These are phyloP conservation scores for Gasterosteus nipponicus DNA, from an alignment of 2,113 vertebrate genomes.

Conservation along the genomic window DNA sequence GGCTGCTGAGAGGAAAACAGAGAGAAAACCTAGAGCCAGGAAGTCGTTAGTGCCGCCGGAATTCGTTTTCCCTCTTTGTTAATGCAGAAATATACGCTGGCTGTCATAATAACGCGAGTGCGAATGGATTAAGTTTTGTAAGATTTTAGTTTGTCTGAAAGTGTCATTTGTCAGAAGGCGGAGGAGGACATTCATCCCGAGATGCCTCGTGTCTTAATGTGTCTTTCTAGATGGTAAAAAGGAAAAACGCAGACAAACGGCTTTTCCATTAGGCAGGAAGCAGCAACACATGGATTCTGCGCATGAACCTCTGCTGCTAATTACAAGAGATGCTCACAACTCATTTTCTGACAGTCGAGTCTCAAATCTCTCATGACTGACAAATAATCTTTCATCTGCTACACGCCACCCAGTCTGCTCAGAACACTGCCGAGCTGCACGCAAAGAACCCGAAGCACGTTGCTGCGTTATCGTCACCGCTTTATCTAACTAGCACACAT, in stretches of 20 bases:
- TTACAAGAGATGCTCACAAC: not conserved
- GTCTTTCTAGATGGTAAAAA: not conserved
- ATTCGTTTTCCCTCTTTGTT: slow-evolving; percentile 17
- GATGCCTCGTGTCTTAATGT: not conserved
- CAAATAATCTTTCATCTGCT: not conserved
- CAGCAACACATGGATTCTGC: not conserved
- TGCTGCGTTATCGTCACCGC: not conserved
- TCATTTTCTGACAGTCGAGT: not conserved
- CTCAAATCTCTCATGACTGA: not conserved
- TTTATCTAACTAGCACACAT: not conserved
- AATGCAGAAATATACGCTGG: slow-evolving; percentile 24
- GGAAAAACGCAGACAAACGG: not conserved
- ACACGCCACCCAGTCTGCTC: not conserved
- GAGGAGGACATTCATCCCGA: slow-evolving; percentile 3
- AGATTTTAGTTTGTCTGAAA: slow-evolving; percentile 5
- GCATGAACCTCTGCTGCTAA: not conserved
- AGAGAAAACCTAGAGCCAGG: slow-evolving; percentile 14
- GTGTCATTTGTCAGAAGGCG: slow-evolving; percentile 24
- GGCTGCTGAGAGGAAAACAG: slow-evolving; percentile 14
- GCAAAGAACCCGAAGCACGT: not conserved
- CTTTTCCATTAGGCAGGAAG: not conserved
- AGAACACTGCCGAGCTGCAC: no score
- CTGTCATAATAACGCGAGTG: slow-evolving; percentile 15
- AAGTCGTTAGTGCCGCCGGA: slow-evolving; percentile 21
- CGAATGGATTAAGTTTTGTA: slow-evolving; percentile 39